Base-by-base conservation (phyloP, 2,888 invertebrate species). In the Lathronympha strigana region DNA sequence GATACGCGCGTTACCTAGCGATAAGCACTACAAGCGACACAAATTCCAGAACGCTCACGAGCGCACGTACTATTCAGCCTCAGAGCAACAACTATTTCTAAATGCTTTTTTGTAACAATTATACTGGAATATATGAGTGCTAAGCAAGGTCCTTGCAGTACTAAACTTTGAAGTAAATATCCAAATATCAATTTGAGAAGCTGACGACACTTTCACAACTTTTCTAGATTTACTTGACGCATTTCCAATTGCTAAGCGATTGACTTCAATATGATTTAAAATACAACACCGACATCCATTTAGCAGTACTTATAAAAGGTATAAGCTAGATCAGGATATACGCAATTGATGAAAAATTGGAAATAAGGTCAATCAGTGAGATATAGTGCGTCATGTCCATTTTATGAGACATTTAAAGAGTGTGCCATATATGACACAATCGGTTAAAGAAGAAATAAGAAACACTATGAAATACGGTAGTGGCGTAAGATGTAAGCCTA, bases 61-160 rank as follows among this genome's bases (percentile, higher is more conserved):
- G 15, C 43, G 40, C 2, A 55, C 17, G 25, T 40, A 47, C 33
- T 43, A 31, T 43, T 33, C 45, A 45, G 57, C 45, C 43, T 45
- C 43, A 43, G 31, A 31, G 58, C 23, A 43, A 57, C 25, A 50
- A 55, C 33, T 53, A 54, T 17, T 47, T 54, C 51, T 62, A 54
- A 54, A 54, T 55, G 47, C 28, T 25, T 54, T 53, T 54, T 45
- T 73, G 69, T 69, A 69, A 73, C 69, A 73, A 68, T 79, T 78
- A 78, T 68, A 68, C 67, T 75, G 71, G 70, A 71, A 75, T 71
- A 76, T 71, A 64, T 70, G 73, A 67, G 45, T 58, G 67, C 43
- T 45, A 38, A 40, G 21, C 36, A 21, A 25, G 55, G 40, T 63
- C 73, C 76, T 75, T 76, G 75, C 78, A 79, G 75, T 76, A 77